Percentiles rank a stretch among this genome's conserved stretches.
phyloP scores from a whole-genome alignment of 2,113 vertebrate genomes.

The Peromyscus leucopus region DNA sequence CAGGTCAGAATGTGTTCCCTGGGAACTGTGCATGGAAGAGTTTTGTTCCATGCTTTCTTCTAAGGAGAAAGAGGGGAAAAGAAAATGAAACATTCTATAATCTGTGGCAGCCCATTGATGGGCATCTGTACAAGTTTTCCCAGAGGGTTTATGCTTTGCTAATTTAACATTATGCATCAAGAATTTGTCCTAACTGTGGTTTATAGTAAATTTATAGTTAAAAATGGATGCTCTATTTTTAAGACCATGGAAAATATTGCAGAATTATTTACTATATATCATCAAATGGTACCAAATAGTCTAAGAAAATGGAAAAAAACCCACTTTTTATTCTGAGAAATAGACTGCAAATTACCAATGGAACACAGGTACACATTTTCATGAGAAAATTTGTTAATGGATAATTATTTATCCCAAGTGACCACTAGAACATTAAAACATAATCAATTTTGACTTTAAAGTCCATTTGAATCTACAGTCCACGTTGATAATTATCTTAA shows the following conservation, averaged over 20 bases:
- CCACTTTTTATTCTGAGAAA: slow-evolving; percentile 33
- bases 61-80: not conserved
- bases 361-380: not conserved
- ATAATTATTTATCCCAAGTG: not conserved
- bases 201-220: slow-evolving; percentile 18
- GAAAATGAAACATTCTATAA: not conserved
- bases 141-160: slow-evolving; percentile 1
- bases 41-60: not conserved
- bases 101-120: fast-evolving
- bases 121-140: not conserved
- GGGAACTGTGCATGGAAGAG: not conserved
- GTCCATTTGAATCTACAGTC: not conserved
- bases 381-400: slow-evolving; percentile 15
- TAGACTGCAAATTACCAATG: not conserved
- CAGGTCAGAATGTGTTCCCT: slow-evolving; percentile 1
- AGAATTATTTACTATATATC: slow-evolving; percentile 15
- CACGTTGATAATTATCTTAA: slow-evolving; percentile 38
- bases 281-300: slow-evolving; percentile 1
- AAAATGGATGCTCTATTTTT: slow-evolving; percentile 41
- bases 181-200: slow-evolving; percentile 11
- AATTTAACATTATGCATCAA: not conserved
- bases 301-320: slow-evolving; percentile 10
- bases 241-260: not conserved
- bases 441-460: slow-evolving; percentile 24
- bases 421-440: slow-evolving; percentile 30